Conservation (phyloP, 2,888 invertebrate genomes). For the Chymomyza caudatula region DNA sequence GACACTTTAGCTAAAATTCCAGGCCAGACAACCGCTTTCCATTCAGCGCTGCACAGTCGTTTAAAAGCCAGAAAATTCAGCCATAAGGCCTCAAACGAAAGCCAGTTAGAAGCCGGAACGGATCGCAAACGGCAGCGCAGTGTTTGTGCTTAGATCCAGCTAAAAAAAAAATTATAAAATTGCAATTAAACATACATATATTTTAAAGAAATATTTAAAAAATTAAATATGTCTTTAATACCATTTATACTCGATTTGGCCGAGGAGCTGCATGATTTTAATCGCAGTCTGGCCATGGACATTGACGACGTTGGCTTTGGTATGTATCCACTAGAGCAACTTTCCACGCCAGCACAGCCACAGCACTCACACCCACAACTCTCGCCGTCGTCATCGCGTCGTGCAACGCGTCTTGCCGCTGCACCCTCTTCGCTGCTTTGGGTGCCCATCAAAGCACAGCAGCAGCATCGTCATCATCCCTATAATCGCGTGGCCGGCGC, state of each 20-base stretch:
- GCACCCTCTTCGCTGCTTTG: slow-evolving; percentile 39
- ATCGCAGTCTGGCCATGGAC: slow-evolving; percentile 58
- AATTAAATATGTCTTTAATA: slow-evolving; percentile 67
- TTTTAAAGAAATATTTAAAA: background rate
- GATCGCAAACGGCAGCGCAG: slow-evolving; percentile 38
- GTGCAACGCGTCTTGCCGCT: slow-evolving; percentile 28
- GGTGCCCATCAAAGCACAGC: slow-evolving; percentile 58
- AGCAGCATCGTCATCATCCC: slow-evolving; percentile 58
- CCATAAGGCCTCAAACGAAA: slow-evolving; percentile 63
- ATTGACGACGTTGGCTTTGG: slow-evolving; percentile 74
- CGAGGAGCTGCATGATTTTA: slow-evolving; percentile 63
- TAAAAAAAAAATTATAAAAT: background rate
- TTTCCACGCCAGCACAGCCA: slow-evolving; percentile 39
- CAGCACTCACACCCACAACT: slow-evolving; percentile 43
- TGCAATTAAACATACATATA: slow-evolving; percentile 5
- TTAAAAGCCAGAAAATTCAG: slow-evolving; percentile 64
- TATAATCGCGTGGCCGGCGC: slow-evolving; percentile 60
- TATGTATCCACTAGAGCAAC: slow-evolving; percentile 71
- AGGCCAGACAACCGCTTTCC: slow-evolving; percentile 50
- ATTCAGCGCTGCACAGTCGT: slow-evolving; percentile 64
- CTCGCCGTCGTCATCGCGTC: slow-evolving; percentile 37
- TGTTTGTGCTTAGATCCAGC: background rate
- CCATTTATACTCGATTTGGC: slow-evolving; percentile 72
- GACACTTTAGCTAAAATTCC: slow-evolving; percentile 19
- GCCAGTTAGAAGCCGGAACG: slow-evolving; percentile 64